Evolutionary conservation across 2,888 invertebrate genomes (phyloP), one percentile per base, ranked within the genome.

Genomic region (Drosophila picticornis): DNA sequence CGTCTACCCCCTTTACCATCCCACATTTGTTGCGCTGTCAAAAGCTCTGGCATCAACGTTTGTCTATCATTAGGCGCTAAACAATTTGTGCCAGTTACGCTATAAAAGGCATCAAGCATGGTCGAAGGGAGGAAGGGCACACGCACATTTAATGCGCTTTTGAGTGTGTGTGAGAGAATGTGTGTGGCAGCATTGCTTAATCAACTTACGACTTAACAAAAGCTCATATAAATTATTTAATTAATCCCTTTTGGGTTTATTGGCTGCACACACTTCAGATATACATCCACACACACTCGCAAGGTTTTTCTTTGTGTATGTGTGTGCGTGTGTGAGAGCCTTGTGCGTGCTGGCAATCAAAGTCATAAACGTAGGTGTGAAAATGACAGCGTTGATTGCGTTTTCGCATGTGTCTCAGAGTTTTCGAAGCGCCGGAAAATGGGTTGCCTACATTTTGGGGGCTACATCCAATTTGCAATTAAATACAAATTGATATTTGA

Each of bases 221-320:
- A 88, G 86, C 88, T 76, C 82, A 85, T 83, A 85, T 86, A 85
- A 85, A 88, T 85, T 85, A 88, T 85, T 85, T 85, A 85, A 85
- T 85, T 88, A 85, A 88, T 85, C 85, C 85, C 79, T 76, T 79
- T 81, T 83, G 88, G 85, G 80, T 73, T 87, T 81, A 84, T 83
- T 82, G 80, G 65, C 72, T 67, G 80, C 65, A 80, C 80, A 75
- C 72, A 80, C 72, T 72, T 51, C 16, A 55, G 19, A 25, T 22
- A 43, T 25, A 31, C 19, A 52, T 43, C 58, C 46, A 63, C 55
- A 34, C 53, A 32, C 32, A 64, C 60, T 32, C 19, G 3, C 52
- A 53, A 22, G 48, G 50, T 16, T 46, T 52, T 31, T 59, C n/a
- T 48, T n/a, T 29, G 25, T 31, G 13, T 60, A 25, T 53, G 22